These are phyloP conservation scores for Eilema depressum DNA, from an alignment of 2,888 invertebrate species.

Conservation along the genomic window DNA sequence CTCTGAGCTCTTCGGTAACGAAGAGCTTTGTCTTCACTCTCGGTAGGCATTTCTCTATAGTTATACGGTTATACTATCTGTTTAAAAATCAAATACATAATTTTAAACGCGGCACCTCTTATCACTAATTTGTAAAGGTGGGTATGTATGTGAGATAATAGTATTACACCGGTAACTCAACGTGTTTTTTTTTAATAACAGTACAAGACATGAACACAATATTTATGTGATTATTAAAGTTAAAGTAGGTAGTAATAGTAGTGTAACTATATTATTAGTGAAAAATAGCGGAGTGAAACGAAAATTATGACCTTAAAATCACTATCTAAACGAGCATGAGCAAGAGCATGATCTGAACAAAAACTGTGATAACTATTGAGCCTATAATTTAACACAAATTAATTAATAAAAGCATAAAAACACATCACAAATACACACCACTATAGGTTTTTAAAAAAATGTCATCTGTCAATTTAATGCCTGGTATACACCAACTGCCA, in stretches of 20 bases:
- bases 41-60: slow-evolving; percentile 68
- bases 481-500: not conserved
- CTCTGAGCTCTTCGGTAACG: slow-evolving; percentile 93
- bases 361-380: not conserved
- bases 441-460: not conserved
- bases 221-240: not conserved
- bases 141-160: slow-evolving; percentile 14
- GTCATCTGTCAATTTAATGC: not conserved
- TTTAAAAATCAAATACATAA: not conserved
- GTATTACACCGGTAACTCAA: not conserved
- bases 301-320: not conserved
- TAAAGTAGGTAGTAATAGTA: not conserved
- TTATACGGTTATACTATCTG: slow-evolving; percentile 7
- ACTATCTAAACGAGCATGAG: not conserved
- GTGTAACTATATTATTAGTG: not conserved
- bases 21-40: slow-evolving; percentile 83
- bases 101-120: not conserved
- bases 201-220: not conserved
- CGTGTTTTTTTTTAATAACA: not conserved
- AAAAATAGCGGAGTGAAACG: not conserved
- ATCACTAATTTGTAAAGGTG: slow-evolving; percentile 8
- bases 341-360: not conserved
- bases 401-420: not conserved
- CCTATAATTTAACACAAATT: not conserved
- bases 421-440: not conserved